Evolutionary conservation across 2,113 vertebrate genomes (phyloP), one percentile per base, ranked within the genome.

Genomic region (Carollia perspicillata): DNA sequence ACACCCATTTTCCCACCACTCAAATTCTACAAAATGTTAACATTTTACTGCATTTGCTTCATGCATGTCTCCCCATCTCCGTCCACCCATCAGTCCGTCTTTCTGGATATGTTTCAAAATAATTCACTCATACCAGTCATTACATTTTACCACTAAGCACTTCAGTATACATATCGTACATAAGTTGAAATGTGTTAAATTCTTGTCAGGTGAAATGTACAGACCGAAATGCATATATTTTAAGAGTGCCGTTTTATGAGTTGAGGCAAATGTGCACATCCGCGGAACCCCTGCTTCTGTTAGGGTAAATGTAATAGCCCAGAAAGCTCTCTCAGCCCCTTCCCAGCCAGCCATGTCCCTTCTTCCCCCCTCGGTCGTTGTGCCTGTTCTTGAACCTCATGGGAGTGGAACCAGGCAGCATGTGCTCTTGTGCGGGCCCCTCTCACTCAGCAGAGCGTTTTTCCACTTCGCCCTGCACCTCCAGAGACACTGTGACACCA

Each of bases 121-220:
- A 84, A 69, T 6, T 55, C 17, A 6, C 16, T 8, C 6, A 49
- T 4, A 4, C 44, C 1, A 10, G 1, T 51, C 2, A 10, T 0
- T n/a, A 5, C 12, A 26, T 12, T 44, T 75, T 1, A 23, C 28
- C 0, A 22, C 44, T 23, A 28, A 90, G 33, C 20, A 37, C 28
- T 28, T 77, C 5, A 6, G 5, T 28, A 7, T 28, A 42, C 3
- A 5, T 75, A 4, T 55, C 17, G 5, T 44, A 35, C 65, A 28
- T 72, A 42, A 72, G 40, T 55, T 71, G 26, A 78, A 44, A 80
- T 51, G 18, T 66, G 84, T 37, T 6, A 33, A 1, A 12, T 1
- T 26, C 14, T 53, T 69, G 26, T 35, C 55, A 63, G 49, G n/a
- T 83, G 74, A 72, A 20, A 40, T 51, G 77, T 83, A 58, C 60